Evolutionary conservation across 2,797 vertebrate species (phyloP), one percentile per base, ranked within the genome.

Genomic region (Enteromius mattozi): DNA sequence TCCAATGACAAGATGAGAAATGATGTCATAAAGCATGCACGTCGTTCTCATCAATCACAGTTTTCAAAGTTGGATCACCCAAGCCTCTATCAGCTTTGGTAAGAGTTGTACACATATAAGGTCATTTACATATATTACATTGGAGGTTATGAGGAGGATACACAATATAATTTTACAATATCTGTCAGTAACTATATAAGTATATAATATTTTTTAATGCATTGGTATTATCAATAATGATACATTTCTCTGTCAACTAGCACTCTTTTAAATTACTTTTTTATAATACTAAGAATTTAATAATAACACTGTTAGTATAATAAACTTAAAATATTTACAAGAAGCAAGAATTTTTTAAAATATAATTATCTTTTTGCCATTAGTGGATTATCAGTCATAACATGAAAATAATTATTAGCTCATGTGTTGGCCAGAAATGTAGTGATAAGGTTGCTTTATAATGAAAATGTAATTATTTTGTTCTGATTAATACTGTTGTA

Each of bases 21-120:
- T 65, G 78, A 49, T 75, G 56, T 27, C 77, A 79, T 69, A 77
- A 80, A 85, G 47, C 71, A 40, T 70, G 61, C 65, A 65, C 42
- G 35, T 56, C 16, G 8, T 59, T 42, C 65, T 72, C 63, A 74
- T 84, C 81, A 78, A 78, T 84, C 68, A 68, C 30, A 24, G 66
- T 49, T 84, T 84, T 63, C 21, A 37, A 35, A 33, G 35, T 14
- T 47, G 54, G 16, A 77, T 56, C 74, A 47, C 13, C 6, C 63
- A 27, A 70, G 21, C 5, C 47, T 70, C 51, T 21, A 45, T 16
- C 47, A 45, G 27, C 37, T 84, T 49, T 61, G 59, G 51, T 24
- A 14, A 56, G 47, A 0, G 1, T 81, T 16, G 4, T 27, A 81
- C 16, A 61, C 54, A 19, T 71, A 30, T 33, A 21, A 45, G 16